Conservation (phyloP, 2,113 vertebrate species). For the Hemibates koningsi region DNA sequence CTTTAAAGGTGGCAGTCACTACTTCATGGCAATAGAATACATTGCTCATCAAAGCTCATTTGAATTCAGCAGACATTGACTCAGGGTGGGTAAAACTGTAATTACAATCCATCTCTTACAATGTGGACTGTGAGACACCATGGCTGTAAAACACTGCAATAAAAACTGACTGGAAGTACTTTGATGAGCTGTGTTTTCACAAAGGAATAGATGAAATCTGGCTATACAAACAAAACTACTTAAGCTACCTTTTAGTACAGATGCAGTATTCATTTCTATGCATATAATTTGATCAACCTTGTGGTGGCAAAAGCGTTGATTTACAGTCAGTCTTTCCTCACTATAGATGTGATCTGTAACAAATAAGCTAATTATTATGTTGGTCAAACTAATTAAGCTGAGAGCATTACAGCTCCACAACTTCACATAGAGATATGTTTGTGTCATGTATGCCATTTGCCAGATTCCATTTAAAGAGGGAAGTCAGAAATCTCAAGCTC, state of each 20-base stretch:
- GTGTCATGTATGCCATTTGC: background rate
- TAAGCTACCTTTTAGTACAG: background rate
- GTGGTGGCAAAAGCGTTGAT: background rate
- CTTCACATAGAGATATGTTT: background rate
- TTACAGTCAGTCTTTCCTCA: background rate
- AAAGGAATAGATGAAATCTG: background rate
- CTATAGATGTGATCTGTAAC: background rate
- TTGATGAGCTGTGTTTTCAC: background rate
- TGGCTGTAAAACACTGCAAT: background rate
- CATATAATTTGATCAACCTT: background rate
- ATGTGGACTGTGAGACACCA: background rate
- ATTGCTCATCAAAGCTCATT: conserved; percentile 13
- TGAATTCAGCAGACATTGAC: conserved; percentile 24
- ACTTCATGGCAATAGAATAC: background rate
- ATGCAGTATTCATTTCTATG: background rate
- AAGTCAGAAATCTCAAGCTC: background rate
- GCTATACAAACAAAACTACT: background rate
- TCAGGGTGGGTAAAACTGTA: background rate
- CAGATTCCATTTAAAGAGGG: background rate
- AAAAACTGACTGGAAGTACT: background rate
- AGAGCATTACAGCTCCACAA: background rate
- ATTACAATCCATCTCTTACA: background rate
- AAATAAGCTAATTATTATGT: background rate
- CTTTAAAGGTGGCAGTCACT: background rate
- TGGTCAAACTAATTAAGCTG: background rate